Evolutionary conservation across 1,140 invertebrate species (phyloP), one percentile per base, ranked within the genome.

Genomic region (Oreohelix idahoensis): DNA sequence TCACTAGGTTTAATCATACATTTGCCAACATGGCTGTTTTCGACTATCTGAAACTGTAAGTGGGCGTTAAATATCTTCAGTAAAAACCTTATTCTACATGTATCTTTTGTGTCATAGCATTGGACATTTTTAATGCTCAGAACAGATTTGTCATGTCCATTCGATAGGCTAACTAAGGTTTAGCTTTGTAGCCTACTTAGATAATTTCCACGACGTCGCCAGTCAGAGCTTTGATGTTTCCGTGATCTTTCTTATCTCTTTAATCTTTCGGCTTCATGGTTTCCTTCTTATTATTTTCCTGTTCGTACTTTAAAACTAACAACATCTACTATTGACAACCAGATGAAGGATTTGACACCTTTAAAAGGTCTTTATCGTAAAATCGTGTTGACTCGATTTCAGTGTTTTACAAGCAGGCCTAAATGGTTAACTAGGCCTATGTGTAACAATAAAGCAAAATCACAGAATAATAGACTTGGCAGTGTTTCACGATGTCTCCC

Each of bases 11-110:
- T 29, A 26, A 4, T 74, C 36, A 8, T 74, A 32, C 36, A 51
- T 79, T 38, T 79, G 77, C 77, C 77, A 79, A 79, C 77, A 79
- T 79, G 77, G 77, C 32, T 53, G 77, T 79, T 36, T 66, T 26
- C 77, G 77, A 79, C 53, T 45, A 23, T 13, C 35, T 79, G 35
- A 79, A 79, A 32, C 53, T 79, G 77, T 79, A 79, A 66, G 77
- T 79, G 51, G 58, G 53, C 26, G 53, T 58, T n/a, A 58, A n/a
- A 58, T n/a, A 58, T 58, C 26, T n/a, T 20, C 15, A 15, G 4
- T 20, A 58, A 58, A 58, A 2, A 58, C 53, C 1, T 15, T n/a
- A 20, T 23, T 58, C 20, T n/a, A 23, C 53, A 17, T 58, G 10
- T 58, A 4, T 58, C 10, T 58, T 58, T 45, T 15, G 42, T 45